Evolutionary conservation across 2,797 vertebrate genomes (phyloP).

Genomic region (Erethizon dorsatum): DNA sequence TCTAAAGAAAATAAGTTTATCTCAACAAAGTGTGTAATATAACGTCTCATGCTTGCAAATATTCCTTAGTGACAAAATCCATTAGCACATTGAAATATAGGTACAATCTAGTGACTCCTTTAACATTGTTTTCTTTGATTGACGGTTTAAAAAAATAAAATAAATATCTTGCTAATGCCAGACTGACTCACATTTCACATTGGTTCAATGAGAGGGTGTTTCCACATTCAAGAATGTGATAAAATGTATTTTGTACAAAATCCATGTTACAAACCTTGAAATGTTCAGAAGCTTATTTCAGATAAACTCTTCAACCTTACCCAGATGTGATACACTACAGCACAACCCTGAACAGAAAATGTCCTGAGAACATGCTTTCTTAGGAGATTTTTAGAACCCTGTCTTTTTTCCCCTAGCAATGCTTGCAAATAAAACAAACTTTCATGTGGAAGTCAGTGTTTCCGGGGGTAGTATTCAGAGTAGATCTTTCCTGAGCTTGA

Average conservation of each 20-base stretch:
- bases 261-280: conserved; percentile 67
- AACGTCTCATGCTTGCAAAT: background rate
- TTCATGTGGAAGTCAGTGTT: background rate
- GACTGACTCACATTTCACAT: conserved; percentile 68
- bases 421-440: conserved; percentile 6
- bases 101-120: background rate
- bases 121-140: conserved; percentile 69
- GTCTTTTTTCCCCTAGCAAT: background rate
- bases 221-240: conserved; percentile 66
- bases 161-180: conserved; percentile 64
- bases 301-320: conserved; percentile 62
- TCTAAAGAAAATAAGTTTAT: conserved; percentile 21
- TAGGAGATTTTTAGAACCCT: conserved; percentile 10
- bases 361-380: background rate
- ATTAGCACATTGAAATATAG: conserved; percentile 41
- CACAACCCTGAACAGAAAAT: background rate
- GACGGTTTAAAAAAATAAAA: conserved; percentile 68
- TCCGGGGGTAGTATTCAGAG: background rate
- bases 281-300: conserved; percentile 73
- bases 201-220: conserved; percentile 67
- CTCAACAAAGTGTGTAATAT: background rate
- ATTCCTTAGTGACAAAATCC: conserved; percentile 66
- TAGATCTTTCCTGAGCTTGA: background rate
- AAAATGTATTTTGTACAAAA: conserved; percentile 71
- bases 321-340: background rate